Conservation (phyloP, 2,888 invertebrate genomes). For the Ommatoiulus sabulosus region DNA sequence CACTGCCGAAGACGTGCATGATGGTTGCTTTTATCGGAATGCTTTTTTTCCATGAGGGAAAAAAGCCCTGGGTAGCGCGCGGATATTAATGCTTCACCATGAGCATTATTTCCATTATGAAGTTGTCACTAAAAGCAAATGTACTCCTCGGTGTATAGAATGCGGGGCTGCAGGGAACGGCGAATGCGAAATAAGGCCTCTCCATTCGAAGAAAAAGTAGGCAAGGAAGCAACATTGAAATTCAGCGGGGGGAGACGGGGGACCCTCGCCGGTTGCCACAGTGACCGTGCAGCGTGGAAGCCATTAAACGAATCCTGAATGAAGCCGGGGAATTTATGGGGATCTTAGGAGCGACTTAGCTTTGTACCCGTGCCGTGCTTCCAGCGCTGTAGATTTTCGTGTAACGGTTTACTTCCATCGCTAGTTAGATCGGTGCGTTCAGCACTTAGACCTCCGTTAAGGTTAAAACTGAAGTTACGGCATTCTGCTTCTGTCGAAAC, state of each 20-base stretch:
- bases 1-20: not conserved
- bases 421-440: slow-evolving; percentile 9
- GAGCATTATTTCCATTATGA: slow-evolving; percentile 35
- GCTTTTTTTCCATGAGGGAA: not conserved
- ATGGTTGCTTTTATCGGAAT: not conserved
- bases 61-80: not conserved
- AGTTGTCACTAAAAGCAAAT: slow-evolving; percentile 43
- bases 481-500: not conserved
- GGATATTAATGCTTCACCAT: slow-evolving; percentile 5
- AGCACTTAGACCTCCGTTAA: not conserved
- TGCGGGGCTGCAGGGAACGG: not conserved
- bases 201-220: not conserved
- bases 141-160: not conserved
- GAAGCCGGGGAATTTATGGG: slow-evolving; percentile 31
- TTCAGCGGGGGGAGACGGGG: not conserved
- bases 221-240: not conserved
- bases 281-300: slow-evolving; percentile 29
- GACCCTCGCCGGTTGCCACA: not conserved
- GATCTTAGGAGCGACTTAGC: slow-evolving; percentile 31
- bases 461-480: slow-evolving; percentile 31
- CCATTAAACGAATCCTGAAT: slow-evolving; percentile 31
- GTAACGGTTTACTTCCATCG: slow-evolving; percentile 3
- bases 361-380: not conserved
- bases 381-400: not conserved
- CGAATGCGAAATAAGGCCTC: not conserved